phyloP scores from a whole-genome alignment of 2,797 vertebrate genomes.

The Karalla daura region DNA sequence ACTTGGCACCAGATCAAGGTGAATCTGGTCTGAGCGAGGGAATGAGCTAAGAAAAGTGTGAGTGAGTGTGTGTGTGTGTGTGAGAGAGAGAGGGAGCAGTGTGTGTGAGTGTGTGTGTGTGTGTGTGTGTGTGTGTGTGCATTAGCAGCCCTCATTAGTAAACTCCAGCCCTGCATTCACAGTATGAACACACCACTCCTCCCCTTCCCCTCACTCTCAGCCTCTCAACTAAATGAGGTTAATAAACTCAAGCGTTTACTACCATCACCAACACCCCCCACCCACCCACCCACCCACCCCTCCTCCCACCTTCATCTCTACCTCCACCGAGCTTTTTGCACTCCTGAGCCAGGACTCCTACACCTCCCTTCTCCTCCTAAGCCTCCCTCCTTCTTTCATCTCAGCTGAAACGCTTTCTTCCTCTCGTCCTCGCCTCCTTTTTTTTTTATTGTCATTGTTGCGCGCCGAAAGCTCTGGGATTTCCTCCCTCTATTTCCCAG shows the following conservation, averaged over 20 bases:
- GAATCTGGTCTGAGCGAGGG: slow-evolving; percentile 69
- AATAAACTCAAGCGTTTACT: slow-evolving; percentile 94
- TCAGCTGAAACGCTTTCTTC: slow-evolving; percentile 77
- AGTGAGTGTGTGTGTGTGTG: slow-evolving; percentile 60
- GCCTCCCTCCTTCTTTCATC: slow-evolving; percentile 75
- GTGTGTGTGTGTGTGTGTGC: slow-evolving; percentile 46
- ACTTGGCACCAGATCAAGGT: slow-evolving; percentile 91
- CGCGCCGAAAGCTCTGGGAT: slow-evolving; percentile 86
- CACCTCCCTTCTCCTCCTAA: slow-evolving; percentile 55
- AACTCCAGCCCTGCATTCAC: slow-evolving; percentile 81
- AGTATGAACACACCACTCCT: slow-evolving; percentile 87
- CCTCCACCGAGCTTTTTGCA: slow-evolving; percentile 56
- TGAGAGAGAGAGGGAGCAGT: no score
- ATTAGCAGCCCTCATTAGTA: slow-evolving; percentile 89
- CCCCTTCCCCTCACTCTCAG: slow-evolving; percentile 82
- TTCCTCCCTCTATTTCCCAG: slow-evolving; percentile 87
- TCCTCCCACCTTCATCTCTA: slow-evolving; percentile 59
- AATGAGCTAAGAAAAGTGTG: slow-evolving; percentile 64
- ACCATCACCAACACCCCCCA: slow-evolving; percentile 72
- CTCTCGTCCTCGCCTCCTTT: slow-evolving; percentile 76
- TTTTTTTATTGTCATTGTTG: slow-evolving; percentile 85
- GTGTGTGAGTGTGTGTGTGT: slow-evolving; percentile 38
- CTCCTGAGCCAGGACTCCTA: slow-evolving; percentile 62
- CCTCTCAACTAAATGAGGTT: slow-evolving; percentile 88
- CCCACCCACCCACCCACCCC: background rate